phyloP scores from a whole-genome alignment of 2,888 invertebrate genomes.

The Eumacrocentrus americanus region DNA sequence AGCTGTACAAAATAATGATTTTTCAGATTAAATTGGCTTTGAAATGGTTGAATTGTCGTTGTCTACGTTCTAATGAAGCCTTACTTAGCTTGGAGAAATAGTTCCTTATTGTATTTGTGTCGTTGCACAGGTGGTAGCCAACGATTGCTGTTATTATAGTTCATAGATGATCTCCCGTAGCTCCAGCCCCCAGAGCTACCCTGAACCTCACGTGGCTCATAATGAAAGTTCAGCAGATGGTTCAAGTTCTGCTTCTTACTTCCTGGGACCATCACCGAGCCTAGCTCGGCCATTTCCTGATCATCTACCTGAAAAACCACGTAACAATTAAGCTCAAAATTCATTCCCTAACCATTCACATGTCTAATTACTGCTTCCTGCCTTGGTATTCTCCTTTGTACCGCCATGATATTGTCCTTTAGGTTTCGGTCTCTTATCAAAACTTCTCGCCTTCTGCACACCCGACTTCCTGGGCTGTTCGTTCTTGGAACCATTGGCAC shows the following conservation, averaged over 20 bases:
- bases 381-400: constrained; percentile 77
- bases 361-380: too few relatives aligned
- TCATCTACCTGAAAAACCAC: too few relatives aligned
- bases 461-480: constrained; percentile 75
- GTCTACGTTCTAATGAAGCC: constrained; percentile 27
- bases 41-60: constrained; percentile 17
- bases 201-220: constrained; percentile 69
- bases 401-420: constrained; percentile 68
- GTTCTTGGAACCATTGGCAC: constrained; percentile 66
- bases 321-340: too few relatives aligned
- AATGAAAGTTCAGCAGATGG: constrained; percentile 92
- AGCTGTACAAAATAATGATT: constrained; percentile 66
- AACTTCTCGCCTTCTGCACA: constrained; percentile 71
- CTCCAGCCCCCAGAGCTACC: constrained; percentile 56
- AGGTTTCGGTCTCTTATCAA: constrained; percentile 76
- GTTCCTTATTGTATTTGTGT: constrained; percentile 88
- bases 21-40: background rate
- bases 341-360: too few relatives aligned
- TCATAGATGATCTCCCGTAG: constrained; percentile 48
- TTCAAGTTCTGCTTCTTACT: constrained; percentile 92
- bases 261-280: constrained; percentile 82
- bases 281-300: constrained; percentile 73
- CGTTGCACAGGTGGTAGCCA: constrained; percentile 63
- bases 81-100: constrained; percentile 93
- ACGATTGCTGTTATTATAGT: constrained; percentile 52